These are phyloP conservation scores for Pogonocichla stellata DNA, from an alignment of 2,113 vertebrate genomes.

Conservation along the genomic window DNA sequence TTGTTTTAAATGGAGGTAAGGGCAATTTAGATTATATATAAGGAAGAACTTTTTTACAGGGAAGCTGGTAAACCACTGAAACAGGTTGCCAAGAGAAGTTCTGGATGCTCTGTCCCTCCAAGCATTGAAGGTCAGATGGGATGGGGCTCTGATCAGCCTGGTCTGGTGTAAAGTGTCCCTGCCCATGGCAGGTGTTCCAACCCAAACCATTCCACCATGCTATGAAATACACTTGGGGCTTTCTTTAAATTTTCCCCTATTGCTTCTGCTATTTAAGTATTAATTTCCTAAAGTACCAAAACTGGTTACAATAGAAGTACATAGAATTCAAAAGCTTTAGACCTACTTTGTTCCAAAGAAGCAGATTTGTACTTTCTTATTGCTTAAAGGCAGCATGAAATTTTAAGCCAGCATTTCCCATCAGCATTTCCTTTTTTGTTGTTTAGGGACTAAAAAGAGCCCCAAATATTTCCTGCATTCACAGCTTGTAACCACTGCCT, in stretches of 20 bases:
- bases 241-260: neutral
- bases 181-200: neutral
- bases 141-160: neutral
- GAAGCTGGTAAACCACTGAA: neutral
- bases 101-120: neutral
- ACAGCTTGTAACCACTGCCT: neutral
- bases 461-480: slow-evolving; percentile 22
- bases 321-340: neutral
- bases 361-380: neutral
- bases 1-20: neutral
- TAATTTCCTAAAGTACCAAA: neutral
- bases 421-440: neutral
- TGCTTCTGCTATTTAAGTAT: neutral
- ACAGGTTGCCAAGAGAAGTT: neutral
- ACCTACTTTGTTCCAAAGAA: neutral
- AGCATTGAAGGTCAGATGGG: neutral
- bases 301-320: neutral
- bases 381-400: neutral
- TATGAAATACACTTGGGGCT: accelerated
- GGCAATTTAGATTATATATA: neutral
- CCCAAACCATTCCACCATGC: neutral
- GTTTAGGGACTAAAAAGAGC: neutral
- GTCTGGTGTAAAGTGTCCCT: neutral
- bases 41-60: neutral
- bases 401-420: neutral